These are phyloP conservation scores for Acanthosepion pharaonis DNA, from an alignment of 2,888 invertebrate genomes.

Conservation along the genomic window DNA sequence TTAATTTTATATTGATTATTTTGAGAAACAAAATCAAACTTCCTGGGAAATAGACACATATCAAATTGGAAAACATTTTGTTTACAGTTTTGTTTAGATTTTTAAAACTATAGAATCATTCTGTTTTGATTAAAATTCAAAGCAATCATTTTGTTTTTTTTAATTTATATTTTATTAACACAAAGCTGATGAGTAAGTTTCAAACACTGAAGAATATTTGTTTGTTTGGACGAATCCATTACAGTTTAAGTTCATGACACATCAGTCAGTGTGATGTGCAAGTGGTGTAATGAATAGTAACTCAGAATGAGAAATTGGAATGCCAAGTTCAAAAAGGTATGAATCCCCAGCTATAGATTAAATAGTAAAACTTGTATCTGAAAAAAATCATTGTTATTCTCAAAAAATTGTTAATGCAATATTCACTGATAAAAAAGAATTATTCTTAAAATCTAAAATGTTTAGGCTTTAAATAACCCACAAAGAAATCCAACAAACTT, in stretches of 20 bases:
- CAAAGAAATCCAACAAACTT: too few species aligned
- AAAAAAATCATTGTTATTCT: too few species aligned
- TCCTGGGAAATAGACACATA: neutral
- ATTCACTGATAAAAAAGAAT: too few species aligned
- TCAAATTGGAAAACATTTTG: conserved; percentile 7
- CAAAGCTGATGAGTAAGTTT: neutral
- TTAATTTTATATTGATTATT: neutral
- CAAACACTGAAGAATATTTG: neutral
- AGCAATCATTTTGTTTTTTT: neutral
- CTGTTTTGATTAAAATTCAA: neutral
- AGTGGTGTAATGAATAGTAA: too few species aligned
- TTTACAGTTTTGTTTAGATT: neutral
- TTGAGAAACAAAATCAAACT: neutral
- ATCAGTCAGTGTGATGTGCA: neutral
- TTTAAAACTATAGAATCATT: neutral
- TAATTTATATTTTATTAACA: neutral
- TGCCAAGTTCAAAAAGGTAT: too few species aligned
- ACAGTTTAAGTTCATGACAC: neutral
- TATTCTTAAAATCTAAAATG: too few species aligned
- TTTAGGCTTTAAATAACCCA: too few species aligned
- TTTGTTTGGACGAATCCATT: neutral
- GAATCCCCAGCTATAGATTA: too few species aligned
- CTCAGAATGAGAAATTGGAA: too few species aligned
- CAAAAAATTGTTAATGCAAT: too few species aligned
- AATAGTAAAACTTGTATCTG: too few species aligned